Base-by-base conservation (phyloP, 2,888 invertebrate genomes). In the Conchocele bisecta region DNA sequence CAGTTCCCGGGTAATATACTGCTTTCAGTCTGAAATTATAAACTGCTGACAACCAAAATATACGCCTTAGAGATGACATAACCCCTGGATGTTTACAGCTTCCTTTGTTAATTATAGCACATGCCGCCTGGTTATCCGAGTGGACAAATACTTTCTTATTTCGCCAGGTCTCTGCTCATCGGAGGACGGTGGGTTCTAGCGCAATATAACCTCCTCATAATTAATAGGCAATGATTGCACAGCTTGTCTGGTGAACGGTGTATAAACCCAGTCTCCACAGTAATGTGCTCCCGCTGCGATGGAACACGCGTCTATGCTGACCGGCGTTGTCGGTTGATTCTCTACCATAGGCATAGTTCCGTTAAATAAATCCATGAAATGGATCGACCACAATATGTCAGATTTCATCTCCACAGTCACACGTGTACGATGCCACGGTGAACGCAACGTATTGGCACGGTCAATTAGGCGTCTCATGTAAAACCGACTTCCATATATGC, bases 31-130 rank as follows among this genome's bases (percentile, higher is more conserved):
- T 50, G 29, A 65, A 57, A 29, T 44, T 54, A 42, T n/a, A 54
- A n/a, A 53, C 33, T 28, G 53, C 53, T 22, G 46, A 46, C 28
- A 37, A 20, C 64, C 56, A 64, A 22, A 56, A 64, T 13, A 56
- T 22, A 22, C 48, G 33, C 2, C 56, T 42, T 24, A 64, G 37
- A 1, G 50, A 57, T 17, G 22, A 39, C 65, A 57, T 65, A 28
- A 56, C 64, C 26, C 15, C 20, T 13, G 33, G 15, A 20, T 56
- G 7, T 39, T 39, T 56, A 37, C 57, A 57, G 11, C 48, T 53
- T n/a, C 61, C 68, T 48, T 44, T 60, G 28, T 60, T 67, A 22
- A 67, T 67, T 22, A 67, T 67, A 15, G 54, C 24, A 9, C 46
- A 44, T 22, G 69, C 61, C n/a, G 58, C 35, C n/a, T 35, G 20